Conservation (phyloP, 2,888 invertebrate genomes). For the Rambutsinella grinnellia region DNA sequence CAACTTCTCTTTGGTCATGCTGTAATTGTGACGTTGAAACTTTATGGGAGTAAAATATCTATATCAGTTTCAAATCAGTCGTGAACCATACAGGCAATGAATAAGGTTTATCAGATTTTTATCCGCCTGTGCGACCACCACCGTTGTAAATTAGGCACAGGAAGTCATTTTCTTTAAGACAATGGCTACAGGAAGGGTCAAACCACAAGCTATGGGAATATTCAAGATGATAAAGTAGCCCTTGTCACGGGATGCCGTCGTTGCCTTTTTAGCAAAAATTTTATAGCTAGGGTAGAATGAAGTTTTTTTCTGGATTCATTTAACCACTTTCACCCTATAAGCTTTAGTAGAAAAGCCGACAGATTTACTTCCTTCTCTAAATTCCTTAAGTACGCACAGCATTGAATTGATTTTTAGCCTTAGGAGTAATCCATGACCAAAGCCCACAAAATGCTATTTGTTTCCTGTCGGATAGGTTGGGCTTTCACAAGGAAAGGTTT, state of each 20-base stretch:
- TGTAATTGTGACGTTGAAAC: no score
- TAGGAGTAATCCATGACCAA: constrained; percentile 47
- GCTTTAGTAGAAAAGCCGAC: not conserved
- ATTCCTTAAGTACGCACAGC: constrained; percentile 32
- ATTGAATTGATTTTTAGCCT: constrained; percentile 42
- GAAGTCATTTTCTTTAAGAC: constrained; percentile 57
- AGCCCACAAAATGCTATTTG: constrained; percentile 56
- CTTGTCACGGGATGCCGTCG: constrained; percentile 44
- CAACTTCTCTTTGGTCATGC: no score
- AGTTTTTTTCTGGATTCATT: not conserved
- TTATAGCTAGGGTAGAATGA: not conserved
- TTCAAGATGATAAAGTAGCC: constrained; percentile 49
- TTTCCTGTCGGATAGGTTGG: constrained; percentile 42
- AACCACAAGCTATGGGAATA: constrained; percentile 38
- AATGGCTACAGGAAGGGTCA: constrained; percentile 50
- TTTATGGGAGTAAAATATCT: no score
- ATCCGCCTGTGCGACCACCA: no score
- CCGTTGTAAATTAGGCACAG: constrained; percentile 44
- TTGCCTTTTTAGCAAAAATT: constrained; percentile 1
- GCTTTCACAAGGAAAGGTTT: constrained; percentile 5
- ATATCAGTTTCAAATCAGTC: no score
- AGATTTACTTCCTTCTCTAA: constrained; percentile 1
- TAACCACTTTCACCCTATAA: not conserved
- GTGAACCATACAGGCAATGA: no score
- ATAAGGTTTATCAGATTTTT: no score